Evolutionary conservation across 2,888 invertebrate species (phyloP), one percentile per base, ranked within the genome.

Genomic region (Ecliptopera silaceata): DNA sequence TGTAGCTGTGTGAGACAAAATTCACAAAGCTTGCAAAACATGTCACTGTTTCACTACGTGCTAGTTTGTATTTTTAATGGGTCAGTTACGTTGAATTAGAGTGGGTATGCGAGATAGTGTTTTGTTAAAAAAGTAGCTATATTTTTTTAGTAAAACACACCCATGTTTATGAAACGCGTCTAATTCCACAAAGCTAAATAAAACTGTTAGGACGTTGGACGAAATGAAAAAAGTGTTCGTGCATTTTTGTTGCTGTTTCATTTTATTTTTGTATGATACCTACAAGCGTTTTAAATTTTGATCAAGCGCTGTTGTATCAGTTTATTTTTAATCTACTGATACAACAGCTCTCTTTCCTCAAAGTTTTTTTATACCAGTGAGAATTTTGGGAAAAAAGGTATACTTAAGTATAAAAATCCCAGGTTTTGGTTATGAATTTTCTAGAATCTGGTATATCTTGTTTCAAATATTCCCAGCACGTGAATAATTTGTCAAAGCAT

Each of bases 1-100:
- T 72, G 67, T 72, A 64, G 66, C 66, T 63, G 67, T 63, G 65
- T 65, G 64, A 65, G 60, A 68, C 63, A 68, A 70, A 71, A 69
- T 70, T 62, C n/a, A 68, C 64, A 29, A 68, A 59, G 49, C 47
- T 64, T 56, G 55, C 43, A 59, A 66, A 64, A 56, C 60, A 61
- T 54, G 53, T 44, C 49, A 50, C 39, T 45, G 45, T 51, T 53
- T 22, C 29, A 31, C 41, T 56, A 53, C 39, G 48, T 29, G 45
- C 41, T 56, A 43, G 34, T 50, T 60, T 54, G 57, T 60, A 43
- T 61, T 54, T 57, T 55, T 54, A 58, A 56, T 54, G 43, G 61
- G 47, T 45, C 55, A 56, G 61, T 61, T 55, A 50, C 45, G 50
- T 57, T 61, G 36, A 57, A 54, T 52, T 52, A 48, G 41, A 39